A percentile compares a stretch with the other conserved stretches of the same genome.
Evolutionary conservation across 2,888 invertebrate species (phyloP).

Genomic region (Carcina quercana): DNA sequence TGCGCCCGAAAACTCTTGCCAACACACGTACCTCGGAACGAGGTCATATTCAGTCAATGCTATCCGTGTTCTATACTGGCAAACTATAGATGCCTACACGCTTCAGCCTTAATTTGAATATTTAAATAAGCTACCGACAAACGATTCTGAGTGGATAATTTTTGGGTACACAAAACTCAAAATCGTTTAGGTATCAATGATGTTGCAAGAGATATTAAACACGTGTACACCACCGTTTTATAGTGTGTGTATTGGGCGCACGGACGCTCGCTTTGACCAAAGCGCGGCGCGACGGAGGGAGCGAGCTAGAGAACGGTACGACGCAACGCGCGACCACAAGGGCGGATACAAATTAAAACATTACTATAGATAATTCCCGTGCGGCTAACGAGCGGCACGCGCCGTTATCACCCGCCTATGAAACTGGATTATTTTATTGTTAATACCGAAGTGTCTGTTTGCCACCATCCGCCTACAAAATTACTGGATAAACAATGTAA

Average conservation of each 20-base stretch:
- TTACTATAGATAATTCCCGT: slow-evolving; percentile 66
- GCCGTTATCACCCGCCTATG: slow-evolving; percentile 58
- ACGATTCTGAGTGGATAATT: no score
- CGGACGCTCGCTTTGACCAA: no score
- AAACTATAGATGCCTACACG: no score
- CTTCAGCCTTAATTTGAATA: no score
- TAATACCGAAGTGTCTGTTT: slow-evolving; percentile 37
- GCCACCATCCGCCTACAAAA: slow-evolving; percentile 38
- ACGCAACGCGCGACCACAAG: slow-evolving; percentile 21
- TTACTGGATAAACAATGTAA: slow-evolving; percentile 38
- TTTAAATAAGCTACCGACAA: no score
- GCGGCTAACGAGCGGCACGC: slow-evolving; percentile 57
- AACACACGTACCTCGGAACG: slow-evolving; percentile 33
- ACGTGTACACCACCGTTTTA: no score
- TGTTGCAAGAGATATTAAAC: no score
- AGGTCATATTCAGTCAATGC: slow-evolving; percentile 36
- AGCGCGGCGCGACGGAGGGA: no score
- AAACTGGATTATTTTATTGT: slow-evolving; percentile 63
- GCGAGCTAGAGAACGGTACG: neutral
- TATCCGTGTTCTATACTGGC: no score
- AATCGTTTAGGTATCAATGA: no score
- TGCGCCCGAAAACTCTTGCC: slow-evolving; percentile 38
- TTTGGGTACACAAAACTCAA: no score
- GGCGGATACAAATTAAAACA: slow-evolving; percentile 65
- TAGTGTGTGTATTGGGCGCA: no score